phyloP scores from a whole-genome alignment of 2,888 invertebrate species.

The Horisme vitalbata region DNA sequence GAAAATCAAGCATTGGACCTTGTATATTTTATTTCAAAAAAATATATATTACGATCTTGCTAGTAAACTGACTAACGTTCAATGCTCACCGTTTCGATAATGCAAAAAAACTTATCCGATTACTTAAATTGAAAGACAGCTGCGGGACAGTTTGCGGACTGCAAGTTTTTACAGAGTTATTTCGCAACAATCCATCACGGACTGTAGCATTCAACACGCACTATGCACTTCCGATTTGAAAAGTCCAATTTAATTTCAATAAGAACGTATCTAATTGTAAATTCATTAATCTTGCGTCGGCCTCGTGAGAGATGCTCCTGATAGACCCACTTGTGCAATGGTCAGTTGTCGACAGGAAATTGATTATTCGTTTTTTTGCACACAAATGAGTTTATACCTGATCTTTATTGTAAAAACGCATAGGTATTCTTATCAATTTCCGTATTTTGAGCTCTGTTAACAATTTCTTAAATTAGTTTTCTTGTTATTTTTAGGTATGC shows the following conservation, averaged over 20 bases:
- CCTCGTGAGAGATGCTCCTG: slow-evolving; percentile 49
- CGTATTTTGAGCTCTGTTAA: too few relatives aligned
- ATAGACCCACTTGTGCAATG: slow-evolving; percentile 70
- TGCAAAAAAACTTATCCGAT: slow-evolving; percentile 73
- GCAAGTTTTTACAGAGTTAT: slow-evolving; percentile 49
- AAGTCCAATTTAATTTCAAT: slow-evolving; percentile 75
- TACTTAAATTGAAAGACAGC: slow-evolving; percentile 69
- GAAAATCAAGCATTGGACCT: too few relatives aligned
- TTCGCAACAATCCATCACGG: slow-evolving; percentile 70
- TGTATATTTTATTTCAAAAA: neutral
- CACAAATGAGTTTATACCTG: slow-evolving; percentile 7
- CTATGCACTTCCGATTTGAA: slow-evolving; percentile 74
- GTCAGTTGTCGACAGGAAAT: slow-evolving; percentile 82
- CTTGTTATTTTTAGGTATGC: too few relatives aligned
- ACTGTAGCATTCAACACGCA: slow-evolving; percentile 67
- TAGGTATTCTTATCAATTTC: too few relatives aligned
- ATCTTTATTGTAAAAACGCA: too few relatives aligned
- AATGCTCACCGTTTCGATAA: slow-evolving; percentile 32
- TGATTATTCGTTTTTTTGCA: slow-evolving; percentile 52
- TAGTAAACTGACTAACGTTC: slow-evolving; percentile 15
- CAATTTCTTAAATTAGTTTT: too few relatives aligned
- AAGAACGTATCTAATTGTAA: slow-evolving; percentile 77
- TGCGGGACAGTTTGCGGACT: slow-evolving; percentile 70
- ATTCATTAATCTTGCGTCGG: slow-evolving; percentile 75
- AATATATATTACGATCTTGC: neutral